Percentiles rank a stretch among this genome's conserved stretches.
phyloP scores from a whole-genome alignment of 2,113 vertebrate genomes.

The Morone saxatilis region DNA sequence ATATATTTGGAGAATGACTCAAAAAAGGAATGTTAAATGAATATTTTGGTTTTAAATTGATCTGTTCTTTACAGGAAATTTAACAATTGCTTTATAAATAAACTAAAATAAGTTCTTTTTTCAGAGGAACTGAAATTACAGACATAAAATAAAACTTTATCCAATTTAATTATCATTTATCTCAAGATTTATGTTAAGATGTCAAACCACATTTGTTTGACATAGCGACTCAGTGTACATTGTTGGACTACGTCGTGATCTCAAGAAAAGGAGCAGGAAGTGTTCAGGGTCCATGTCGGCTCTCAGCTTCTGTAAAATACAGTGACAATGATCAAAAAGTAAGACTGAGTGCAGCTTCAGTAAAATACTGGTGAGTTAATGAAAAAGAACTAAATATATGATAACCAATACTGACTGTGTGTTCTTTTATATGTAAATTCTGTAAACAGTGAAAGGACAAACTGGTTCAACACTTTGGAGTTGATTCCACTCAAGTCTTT shows the following conservation, averaged over 20 bases:
- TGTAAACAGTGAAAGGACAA: slow-evolving; percentile 65
- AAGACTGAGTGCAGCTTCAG: slow-evolving; percentile 31
- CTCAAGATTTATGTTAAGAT: too few relatives aligned
- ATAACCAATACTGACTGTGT: slow-evolving; percentile 32
- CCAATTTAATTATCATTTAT: neutral
- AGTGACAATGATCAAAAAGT: slow-evolving; percentile 14
- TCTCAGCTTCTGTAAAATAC: slow-evolving; percentile 10
- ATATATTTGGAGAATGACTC: too few relatives aligned
- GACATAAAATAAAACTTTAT: too few relatives aligned
- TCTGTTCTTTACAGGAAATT: neutral
- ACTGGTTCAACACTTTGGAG: neutral
- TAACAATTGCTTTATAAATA: neutral
- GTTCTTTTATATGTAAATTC: slow-evolving; percentile 35
- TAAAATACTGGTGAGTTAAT: slow-evolving; percentile 57
- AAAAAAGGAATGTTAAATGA: too few relatives aligned
- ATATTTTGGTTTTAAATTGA: too few relatives aligned
- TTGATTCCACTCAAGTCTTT: slow-evolving; percentile 9
- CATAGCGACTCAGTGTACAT: neutral
- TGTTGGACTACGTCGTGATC: neutral
- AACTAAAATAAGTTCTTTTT: neutral
- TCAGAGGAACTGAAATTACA: neutral
- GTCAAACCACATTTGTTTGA: neutral
- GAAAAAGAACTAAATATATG: slow-evolving; percentile 35
- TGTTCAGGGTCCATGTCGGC: neutral
- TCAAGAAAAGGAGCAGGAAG: neutral